Evolutionary conservation across 1,140 invertebrate genomes (phyloP), one percentile per base, ranked within the genome.

Genomic region (Pollicipes pollicipes): DNA sequence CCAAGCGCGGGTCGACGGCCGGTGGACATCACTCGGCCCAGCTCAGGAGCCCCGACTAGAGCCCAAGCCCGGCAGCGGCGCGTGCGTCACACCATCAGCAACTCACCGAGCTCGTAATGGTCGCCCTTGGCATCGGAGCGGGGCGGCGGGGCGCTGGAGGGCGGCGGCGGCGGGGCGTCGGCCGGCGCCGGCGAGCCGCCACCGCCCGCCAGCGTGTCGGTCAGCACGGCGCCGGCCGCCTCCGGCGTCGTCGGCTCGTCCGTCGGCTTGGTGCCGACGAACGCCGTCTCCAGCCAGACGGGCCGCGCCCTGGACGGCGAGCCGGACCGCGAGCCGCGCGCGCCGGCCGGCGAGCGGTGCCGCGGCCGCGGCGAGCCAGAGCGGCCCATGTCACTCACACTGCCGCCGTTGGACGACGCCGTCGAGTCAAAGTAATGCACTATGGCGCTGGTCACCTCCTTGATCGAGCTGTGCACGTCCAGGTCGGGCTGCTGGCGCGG

Each of bases 251-350:
- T 28, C 27, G 29, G 29, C 58, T 69, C n/a, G 17, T 67, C 66
- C 37, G 91, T 80, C 13, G 90, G 90, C 75, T 88, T 86, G 74
- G 87, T 88, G 73, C 91, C 88, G 64, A 93, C 90, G 81, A 94
- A 94, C 72, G 90, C 91, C 80, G 90, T 93, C 79, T 94, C 91
- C 78, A 94, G 83, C 91, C 91, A 94, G 89, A 91, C 74, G 85
- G 77, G 28, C 64, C 64, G n/a, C 70, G 27, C 32, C 4, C 32
- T 16, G 32, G 32, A 10, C 45, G 45, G 45, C 10, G 45, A 58
- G 4, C 45, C n/a, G n/a, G n/a, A n/a, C n/a, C n/a, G n/a, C n/a
- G n/a, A n/a, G n/a, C n/a, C n/a, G n/a, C n/a, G n/a, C n/a, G n/a
- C n/a, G n/a, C n/a, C n/a, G n/a, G n/a, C n/a, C n/a, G n/a, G n/a